These are phyloP conservation scores for Regulus satrapa DNA, from an alignment of 2,113 vertebrate species.

Conservation along the genomic window DNA sequence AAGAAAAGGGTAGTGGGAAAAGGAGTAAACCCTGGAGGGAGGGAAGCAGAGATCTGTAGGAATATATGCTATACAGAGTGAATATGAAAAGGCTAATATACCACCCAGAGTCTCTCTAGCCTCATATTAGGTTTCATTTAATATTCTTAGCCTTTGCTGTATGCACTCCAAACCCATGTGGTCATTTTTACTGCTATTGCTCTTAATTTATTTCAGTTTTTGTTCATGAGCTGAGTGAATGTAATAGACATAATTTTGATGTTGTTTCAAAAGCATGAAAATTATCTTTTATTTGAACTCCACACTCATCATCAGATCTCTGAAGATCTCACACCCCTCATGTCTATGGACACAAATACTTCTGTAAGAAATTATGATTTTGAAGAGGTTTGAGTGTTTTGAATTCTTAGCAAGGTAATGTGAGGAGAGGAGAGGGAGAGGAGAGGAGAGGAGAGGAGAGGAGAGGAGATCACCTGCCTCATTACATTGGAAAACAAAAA, in stretches of 20 bases:
- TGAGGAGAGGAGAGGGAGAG: neutral
- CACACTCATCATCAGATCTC: neutral
- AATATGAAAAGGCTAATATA: neutral
- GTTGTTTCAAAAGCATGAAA: neutral
- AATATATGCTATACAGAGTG: neutral
- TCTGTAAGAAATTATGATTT: neutral
- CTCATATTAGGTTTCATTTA: neutral
- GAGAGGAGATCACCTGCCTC: no score
- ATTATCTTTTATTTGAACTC: neutral
- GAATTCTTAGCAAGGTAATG: neutral
- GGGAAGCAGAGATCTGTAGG: neutral
- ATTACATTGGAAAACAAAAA: no score
- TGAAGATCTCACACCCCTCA: neutral
- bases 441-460: no score
- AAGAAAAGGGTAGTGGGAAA: neutral
- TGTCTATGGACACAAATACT: neutral
- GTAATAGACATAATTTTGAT: neutral
- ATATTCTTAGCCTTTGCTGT: neutral
- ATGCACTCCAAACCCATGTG: neutral
- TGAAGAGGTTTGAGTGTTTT: neutral
- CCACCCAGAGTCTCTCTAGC: neutral
- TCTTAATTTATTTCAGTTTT: neutral
- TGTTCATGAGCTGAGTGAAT: neutral
- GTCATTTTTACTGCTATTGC: neutral
- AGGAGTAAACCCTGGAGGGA: neutral